These are phyloP conservation scores for Ruditapes philippinarum DNA, from an alignment of 1,140 invertebrate species.

Conservation along the genomic window DNA sequence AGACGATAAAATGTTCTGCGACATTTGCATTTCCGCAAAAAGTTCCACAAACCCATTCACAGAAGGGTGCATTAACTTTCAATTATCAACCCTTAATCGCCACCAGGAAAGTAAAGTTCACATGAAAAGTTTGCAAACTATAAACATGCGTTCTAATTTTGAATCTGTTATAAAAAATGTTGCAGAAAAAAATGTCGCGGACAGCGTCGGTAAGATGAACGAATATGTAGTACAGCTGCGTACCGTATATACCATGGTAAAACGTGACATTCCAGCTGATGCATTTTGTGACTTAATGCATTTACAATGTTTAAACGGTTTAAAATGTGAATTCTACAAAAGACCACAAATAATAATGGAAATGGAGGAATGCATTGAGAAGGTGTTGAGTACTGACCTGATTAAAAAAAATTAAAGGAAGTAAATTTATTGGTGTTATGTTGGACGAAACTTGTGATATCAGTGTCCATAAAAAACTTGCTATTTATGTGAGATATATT, in stretches of 20 bases:
- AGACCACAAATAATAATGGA: neutral
- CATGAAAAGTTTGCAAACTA: no score
- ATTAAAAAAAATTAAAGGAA: neutral
- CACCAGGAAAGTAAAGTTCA: no score
- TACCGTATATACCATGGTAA: neutral
- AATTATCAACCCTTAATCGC: no score
- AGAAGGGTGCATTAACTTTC: no score
- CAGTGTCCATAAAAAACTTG: neutral
- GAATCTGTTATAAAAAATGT: no score
- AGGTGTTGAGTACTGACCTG: neutral
- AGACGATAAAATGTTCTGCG: no score
- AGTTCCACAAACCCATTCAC: no score
- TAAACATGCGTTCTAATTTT: no score
- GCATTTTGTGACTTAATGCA: neutral
- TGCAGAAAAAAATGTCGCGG: no score
- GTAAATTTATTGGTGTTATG: neutral
- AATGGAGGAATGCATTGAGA: neutral
- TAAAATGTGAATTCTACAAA: neutral
- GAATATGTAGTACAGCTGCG: neutral
- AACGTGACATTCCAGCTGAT: neutral
- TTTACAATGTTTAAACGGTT: neutral
- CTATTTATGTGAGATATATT: neutral
- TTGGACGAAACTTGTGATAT: conserved; percentile 11
- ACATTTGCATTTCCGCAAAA: no score
- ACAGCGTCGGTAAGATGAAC: neutral